Evolutionary conservation across 2,797 vertebrate species (phyloP).

Genomic region (Mormyrus proboscirostris): DNA sequence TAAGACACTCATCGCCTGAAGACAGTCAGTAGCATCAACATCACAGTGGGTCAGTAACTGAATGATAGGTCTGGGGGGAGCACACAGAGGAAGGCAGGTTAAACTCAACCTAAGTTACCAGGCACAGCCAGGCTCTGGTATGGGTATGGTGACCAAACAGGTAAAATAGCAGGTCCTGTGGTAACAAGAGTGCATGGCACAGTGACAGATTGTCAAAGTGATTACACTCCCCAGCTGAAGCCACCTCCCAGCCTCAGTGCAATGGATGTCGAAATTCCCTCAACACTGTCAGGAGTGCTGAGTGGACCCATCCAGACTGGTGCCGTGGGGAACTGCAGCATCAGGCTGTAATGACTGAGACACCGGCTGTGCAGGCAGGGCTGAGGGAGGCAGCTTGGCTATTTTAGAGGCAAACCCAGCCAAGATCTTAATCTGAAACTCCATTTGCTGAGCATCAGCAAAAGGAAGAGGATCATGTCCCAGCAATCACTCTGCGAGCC

Average conservation of each 20-base stretch:
- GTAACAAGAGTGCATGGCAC: background rate
- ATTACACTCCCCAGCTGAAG: background rate
- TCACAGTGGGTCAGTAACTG: background rate
- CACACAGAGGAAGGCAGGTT: background rate
- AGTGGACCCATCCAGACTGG: background rate
- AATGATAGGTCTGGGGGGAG: background rate
- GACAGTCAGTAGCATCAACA: background rate
- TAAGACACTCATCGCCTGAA: background rate
- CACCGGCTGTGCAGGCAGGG: background rate
- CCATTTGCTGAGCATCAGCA: background rate
- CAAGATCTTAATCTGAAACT: background rate
- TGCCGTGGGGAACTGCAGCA: background rate
- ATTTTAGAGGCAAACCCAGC: background rate
- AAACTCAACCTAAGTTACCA: background rate
- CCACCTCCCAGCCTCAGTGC: background rate
- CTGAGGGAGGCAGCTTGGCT: background rate
- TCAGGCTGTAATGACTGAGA: background rate
- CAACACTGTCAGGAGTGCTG: background rate
- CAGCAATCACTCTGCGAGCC: background rate
- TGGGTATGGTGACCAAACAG: background rate
- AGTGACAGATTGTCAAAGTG: background rate
- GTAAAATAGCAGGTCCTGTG: background rate
- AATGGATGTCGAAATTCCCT: background rate
- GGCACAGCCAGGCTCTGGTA: background rate
- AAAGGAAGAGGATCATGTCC: background rate